Base-by-base conservation (phyloP, 1,140 invertebrate species). In the Holcopasites calliopsidis region DNA sequence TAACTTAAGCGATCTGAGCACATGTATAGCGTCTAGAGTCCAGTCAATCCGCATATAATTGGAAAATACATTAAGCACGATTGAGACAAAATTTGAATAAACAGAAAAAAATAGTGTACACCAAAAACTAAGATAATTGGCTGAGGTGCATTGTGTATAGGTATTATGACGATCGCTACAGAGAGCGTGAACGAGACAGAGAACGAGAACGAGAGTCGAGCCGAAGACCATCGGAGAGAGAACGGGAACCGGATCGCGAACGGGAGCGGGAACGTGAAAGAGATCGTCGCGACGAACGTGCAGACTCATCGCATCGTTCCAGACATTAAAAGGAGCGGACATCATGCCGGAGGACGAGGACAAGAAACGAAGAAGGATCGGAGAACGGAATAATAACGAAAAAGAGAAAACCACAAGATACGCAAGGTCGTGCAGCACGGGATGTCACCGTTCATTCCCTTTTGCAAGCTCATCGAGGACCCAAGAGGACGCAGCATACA, bases 161-260 rank as follows among this genome's bases (percentile, higher is more conserved):
- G 77, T 97, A 96, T 92, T 96, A 97, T 92, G 95, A 96, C 81
- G 95, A 96, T 89, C 93, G 96, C 77, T 96, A 96, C 92, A 93
- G 95, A 84, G 95, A 96, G 86, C 93, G 92, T 76, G 92, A 92
- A 77, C 88, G 92, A 69, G 90, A 91, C 73, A 85, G 92, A 86
- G 92, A 92, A 83, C 89, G 92, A 71, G 91, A 92, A 69, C 88
- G 90, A 76, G 90, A 91, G 80, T 76, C 90, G 66, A 90, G 87
- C 76, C 86, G 91, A 68, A 86, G 90, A 85, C 89, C 89, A 84
- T 86, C 90, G 5, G 92, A 93, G 76, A 89, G 92, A 28, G 92
- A 93, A 71, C 91, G 95, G 71, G 95, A 95, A 80, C 92, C 93
- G 50, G 94, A 95, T 79, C 92, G 93, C 13, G 94, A 94, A 82